Evolutionary conservation across 2,797 vertebrate species (phyloP).

Genomic region (Cygnus olor): DNA sequence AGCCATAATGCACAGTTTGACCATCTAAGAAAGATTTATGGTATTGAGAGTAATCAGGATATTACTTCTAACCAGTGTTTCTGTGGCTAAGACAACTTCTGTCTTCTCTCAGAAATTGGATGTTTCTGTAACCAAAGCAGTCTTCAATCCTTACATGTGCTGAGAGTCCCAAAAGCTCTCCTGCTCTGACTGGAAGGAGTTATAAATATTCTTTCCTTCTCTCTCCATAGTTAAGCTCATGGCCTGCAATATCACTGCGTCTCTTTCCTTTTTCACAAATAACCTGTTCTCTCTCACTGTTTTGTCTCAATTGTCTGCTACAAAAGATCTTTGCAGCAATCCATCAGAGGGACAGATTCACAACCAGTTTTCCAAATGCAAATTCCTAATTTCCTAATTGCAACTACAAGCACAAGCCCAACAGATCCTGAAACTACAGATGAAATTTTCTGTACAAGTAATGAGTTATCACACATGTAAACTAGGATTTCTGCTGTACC

Average conservation of each 20-base stretch:
- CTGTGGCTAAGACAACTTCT: slow-evolving; percentile 10
- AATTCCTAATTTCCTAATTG: background rate
- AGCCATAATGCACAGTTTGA: background rate
- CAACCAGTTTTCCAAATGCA: background rate
- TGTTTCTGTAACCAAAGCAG: background rate
- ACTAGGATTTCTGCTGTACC: background rate
- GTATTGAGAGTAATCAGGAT: background rate
- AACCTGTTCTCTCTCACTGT: background rate
- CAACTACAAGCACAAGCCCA: background rate
- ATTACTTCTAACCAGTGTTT: slow-evolving; percentile 26
- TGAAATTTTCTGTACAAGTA: background rate
- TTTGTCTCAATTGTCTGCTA: background rate
- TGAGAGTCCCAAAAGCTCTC: background rate
- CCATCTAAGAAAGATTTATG: slow-evolving; percentile 1
- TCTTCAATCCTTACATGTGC: background rate
- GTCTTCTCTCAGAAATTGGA: background rate
- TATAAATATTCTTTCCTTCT: background rate
- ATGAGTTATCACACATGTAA: background rate
- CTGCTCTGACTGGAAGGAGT: background rate
- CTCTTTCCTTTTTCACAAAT: background rate
- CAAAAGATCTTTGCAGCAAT: background rate
- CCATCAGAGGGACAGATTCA: background rate
- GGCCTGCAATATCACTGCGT: background rate
- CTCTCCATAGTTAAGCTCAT: background rate
- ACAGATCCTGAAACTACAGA: background rate